Evolutionary conservation across 2,797 vertebrate genomes (phyloP), one percentile per base, ranked within the genome.

Genomic region (Premnoplex brunnescens): DNA sequence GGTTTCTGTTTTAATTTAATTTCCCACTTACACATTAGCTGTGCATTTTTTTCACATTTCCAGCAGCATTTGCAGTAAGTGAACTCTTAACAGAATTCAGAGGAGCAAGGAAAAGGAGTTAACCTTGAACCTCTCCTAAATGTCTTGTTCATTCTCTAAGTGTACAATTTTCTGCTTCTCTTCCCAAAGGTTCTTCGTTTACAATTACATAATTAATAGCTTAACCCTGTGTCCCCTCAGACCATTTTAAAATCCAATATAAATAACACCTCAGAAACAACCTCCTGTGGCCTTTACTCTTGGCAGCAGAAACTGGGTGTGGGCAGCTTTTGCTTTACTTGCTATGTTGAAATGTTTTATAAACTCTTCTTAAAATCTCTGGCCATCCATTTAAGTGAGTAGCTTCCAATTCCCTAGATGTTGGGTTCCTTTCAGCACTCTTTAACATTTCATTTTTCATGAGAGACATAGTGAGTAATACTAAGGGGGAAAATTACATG

Each of bases 171-270:
- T 96, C 89, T 92, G 89, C 92, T 94, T 95, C 85, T 91, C 77
- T 97, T 96, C 92, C 92, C 95, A 93, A 85, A 95, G 89, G 89
- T 95, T 96, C 95, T 91, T 94, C 19, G 20, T 95, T 95, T 96
- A 88, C 88, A 87, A 60, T 93, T 96, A 77, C 92, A 95, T 96
- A 96, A 96, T 95, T 96, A 95, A 96, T 96, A 86, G 72, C 95
- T 95, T 93, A 96, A 95, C 93, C 83, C 62, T 75, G 86, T 77
- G 85, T 96, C 95, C 87, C 93, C 68, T 94, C 89, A 93, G 95
- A 94, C 91, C 89, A 54, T 94, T 96, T 97, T 67, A 96, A 93
- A 97, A 96, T 91, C 84, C 94, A 94, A 94, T 96, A 93, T 83
- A 95, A 94, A 74, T 88, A 95, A 96, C 96, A 93, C 91, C 94